These are phyloP conservation scores for Drosophila navojoa DNA, from an alignment of 1,140 invertebrate species.

Conservation along the genomic window DNA sequence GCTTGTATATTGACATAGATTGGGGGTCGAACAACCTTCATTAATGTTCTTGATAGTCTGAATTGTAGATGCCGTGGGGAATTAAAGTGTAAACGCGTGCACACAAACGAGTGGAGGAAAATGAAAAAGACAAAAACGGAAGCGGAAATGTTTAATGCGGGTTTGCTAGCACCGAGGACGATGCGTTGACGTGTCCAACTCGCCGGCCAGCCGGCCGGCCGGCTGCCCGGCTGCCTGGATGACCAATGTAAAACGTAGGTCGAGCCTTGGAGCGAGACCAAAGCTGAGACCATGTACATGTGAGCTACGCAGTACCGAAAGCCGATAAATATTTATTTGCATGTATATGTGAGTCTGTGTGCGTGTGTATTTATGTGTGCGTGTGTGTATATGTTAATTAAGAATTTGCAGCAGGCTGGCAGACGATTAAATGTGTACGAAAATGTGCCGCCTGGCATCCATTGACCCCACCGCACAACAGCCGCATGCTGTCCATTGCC, in stretches of 20 bases:
- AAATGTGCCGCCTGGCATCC: slow-evolving; percentile 49
- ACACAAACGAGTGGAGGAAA: slow-evolving; percentile 24
- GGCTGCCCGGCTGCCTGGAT: slow-evolving; percentile 15
- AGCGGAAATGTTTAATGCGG: slow-evolving; percentile 60
- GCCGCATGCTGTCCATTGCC: slow-evolving; percentile 7
- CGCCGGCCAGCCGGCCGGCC: slow-evolving; percentile 5
- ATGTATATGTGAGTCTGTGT: slow-evolving; percentile 10
- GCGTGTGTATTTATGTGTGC: slow-evolving; percentile 7
- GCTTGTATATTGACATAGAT: not conserved
- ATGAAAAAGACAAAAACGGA: slow-evolving; percentile 43
- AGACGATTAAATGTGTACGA: slow-evolving; percentile 69
- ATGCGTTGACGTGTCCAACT: slow-evolving; percentile 25
- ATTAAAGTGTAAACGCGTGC: slow-evolving; percentile 43
- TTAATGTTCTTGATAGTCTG: slow-evolving; percentile 10
- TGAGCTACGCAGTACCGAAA: slow-evolving; percentile 54
- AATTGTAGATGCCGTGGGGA: slow-evolving; percentile 18
- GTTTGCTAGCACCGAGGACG: slow-evolving; percentile 29
- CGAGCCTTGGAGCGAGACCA: not conserved
- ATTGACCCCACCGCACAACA: not conserved
- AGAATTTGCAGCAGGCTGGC: slow-evolving; percentile 68
- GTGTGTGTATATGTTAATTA: slow-evolving; percentile 65
- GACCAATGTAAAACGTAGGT: slow-evolving; percentile 2
- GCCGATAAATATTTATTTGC: slow-evolving; percentile 75
- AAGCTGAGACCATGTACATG: slow-evolving; percentile 31
- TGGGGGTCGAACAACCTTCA: not conserved